Evolutionary conservation across 2,113 vertebrate genomes (phyloP).

Genomic region (Bubo blakistoni): DNA sequence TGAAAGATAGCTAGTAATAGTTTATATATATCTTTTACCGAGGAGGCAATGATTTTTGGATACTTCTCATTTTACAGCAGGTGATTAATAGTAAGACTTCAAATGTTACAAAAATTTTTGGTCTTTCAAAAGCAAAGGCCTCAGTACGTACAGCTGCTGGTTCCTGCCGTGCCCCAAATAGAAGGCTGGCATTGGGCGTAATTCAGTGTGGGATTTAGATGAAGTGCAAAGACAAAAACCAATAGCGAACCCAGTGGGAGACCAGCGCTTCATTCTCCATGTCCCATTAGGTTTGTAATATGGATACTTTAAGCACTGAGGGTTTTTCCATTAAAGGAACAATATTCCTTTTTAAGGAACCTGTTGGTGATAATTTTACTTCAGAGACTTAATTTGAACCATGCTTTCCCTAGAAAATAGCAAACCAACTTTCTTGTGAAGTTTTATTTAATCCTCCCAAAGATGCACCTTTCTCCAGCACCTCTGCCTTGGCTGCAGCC

Average conservation of each 20-base stretch:
- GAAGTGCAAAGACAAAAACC: background rate
- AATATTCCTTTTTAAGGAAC: background rate
- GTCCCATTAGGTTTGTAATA: background rate
- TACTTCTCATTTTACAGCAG: background rate
- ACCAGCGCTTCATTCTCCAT: background rate
- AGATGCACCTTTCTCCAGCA: background rate
- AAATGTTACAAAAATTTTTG: background rate
- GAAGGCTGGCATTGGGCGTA: background rate
- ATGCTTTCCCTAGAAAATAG: background rate
- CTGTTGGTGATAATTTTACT: background rate
- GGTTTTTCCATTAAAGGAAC: background rate
- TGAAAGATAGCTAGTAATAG: background rate
- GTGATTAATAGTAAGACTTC: background rate
- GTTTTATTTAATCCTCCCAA: background rate
- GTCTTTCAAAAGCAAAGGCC: background rate
- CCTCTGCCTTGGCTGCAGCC: background rate
- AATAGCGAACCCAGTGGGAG: background rate
- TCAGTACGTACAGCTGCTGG: background rate
- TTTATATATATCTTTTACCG: fast-evolving
- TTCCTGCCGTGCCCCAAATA: background rate
- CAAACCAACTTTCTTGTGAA: background rate
- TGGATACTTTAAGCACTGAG: background rate
- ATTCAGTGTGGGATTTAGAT: background rate
- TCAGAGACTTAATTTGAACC: background rate
- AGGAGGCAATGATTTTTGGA: fast-evolving